These are phyloP conservation scores for Xylota sylvarum DNA, from an alignment of 2,888 invertebrate genomes.

Conservation along the genomic window DNA sequence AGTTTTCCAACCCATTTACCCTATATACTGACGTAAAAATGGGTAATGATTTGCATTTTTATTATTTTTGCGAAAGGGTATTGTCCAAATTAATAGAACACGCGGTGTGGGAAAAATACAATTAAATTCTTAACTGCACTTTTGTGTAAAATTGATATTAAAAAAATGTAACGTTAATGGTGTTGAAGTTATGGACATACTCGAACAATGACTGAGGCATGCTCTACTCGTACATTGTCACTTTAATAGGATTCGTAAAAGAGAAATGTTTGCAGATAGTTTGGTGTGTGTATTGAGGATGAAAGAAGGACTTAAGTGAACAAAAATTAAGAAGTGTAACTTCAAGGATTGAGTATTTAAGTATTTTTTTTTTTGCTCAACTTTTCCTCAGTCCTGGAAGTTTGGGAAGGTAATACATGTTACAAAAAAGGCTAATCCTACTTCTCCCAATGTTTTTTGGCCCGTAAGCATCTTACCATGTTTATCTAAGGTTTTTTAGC, in stretches of 20 bases:
- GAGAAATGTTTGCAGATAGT: neutral
- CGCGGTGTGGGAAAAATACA: neutral
- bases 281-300: neutral
- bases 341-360: too few relatives aligned
- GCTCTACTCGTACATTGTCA: neutral
- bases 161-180: neutral
- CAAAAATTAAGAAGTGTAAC: neutral
- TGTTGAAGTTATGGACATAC: neutral
- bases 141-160: neutral
- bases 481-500: too few relatives aligned
- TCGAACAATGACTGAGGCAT: neutral
- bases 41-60: slow-evolving; percentile 1
- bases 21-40: neutral
- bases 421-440: too few relatives aligned
- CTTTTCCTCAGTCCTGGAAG: too few relatives aligned
- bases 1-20: neutral
- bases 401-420: too few relatives aligned
- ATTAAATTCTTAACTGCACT: neutral
- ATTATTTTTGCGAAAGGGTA: neutral
- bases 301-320: neutral
- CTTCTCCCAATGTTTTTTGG: too few relatives aligned
- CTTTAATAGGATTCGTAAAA: neutral
- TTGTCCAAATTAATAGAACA: neutral
- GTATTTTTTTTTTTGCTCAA: too few relatives aligned
- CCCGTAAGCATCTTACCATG: too few relatives aligned